Evolutionary conservation across 2,888 invertebrate genomes (phyloP).

Genomic region (Uropetala carovei): DNA sequence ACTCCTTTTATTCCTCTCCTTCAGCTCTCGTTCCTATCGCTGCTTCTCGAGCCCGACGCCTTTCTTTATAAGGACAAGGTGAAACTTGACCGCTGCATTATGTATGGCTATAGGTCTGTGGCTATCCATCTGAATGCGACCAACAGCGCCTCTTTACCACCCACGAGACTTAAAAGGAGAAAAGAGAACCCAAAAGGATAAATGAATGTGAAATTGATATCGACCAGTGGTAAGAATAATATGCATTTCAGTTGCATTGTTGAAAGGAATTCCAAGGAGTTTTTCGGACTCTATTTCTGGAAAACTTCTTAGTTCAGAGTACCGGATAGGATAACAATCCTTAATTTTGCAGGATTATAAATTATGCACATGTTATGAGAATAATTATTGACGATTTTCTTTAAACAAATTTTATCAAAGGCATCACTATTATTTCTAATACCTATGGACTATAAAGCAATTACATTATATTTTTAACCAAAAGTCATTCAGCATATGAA

Average conservation of each 20-base stretch:
- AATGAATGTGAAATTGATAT: slow-evolving; percentile 52
- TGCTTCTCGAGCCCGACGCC: not conserved
- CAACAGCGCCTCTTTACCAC: not conserved
- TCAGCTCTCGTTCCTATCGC: not conserved
- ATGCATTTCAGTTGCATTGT: not conserved
- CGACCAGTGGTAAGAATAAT: not conserved
- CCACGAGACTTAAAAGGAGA: slow-evolving; percentile 16
- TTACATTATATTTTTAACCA: too few species aligned
- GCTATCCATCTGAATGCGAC: slow-evolving; percentile 40
- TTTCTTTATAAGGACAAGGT: slow-evolving; percentile 59
- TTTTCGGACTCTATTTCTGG: too few species aligned
- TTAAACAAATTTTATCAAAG: too few species aligned
- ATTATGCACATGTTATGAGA: too few species aligned
- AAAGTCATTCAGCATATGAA: too few species aligned
- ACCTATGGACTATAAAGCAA: too few species aligned
- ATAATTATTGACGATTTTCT: too few species aligned
- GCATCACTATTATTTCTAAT: too few species aligned
- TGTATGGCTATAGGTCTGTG: slow-evolving; percentile 41
- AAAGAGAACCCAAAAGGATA: slow-evolving; percentile 18
- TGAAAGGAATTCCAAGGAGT: too few species aligned
- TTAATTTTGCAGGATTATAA: too few species aligned
- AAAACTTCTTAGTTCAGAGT: too few species aligned
- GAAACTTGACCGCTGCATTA: slow-evolving; percentile 63
- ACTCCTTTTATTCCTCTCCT: not conserved
- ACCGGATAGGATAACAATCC: too few species aligned